Base-by-base conservation (phyloP, 2,797 vertebrate species). In the Pseudochaenichthys georgianus region DNA sequence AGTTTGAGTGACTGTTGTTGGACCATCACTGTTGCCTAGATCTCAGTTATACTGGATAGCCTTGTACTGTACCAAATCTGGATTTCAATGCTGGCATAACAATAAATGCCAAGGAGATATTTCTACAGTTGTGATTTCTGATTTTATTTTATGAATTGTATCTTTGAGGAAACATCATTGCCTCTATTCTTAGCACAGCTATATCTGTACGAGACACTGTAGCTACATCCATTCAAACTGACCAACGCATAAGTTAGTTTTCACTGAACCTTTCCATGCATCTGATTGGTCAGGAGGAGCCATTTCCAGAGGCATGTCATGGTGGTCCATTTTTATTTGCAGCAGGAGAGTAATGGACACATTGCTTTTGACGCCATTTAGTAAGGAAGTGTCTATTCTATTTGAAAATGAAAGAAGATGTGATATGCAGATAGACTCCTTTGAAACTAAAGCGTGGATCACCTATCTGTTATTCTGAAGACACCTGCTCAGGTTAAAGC, bases 71-170 rank as follows among this genome's bases (percentile, higher is more conserved):
- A 95, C 92, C 92, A 93, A 94, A 95, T 94, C 93, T 95, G 92
- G 94, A 95, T 94, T 95, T 96, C 75, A 94, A 93, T 94, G 93
- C 93, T 90, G 94, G 95, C 94, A 95, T 96, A 95, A 93, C 93
- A 97, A 97, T 97, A 96, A 97, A 97, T 95, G 93, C 94, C 95
- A 90, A 93, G 77, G 81, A 94, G 90, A 94, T 93, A 90, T 96
- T 96, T 96, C 94, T 95, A 94, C 94, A 88, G 3, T 21, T 67
- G 78, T 81, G 75, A 15, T 63, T 64, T 77, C 15, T 57, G 21
- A 80, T 65, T 19, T 15, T 53, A 17, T 12, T 1, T 38, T 28
- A 28, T 28, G 16, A 55, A 10, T 15, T 3, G 1, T 13, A 13
- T 16, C n/a, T 53, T 38, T 31, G 15, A 21, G 15, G 19, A 15